phyloP scores from a whole-genome alignment of 1,140 invertebrate species.

The Glomeris maerens region DNA sequence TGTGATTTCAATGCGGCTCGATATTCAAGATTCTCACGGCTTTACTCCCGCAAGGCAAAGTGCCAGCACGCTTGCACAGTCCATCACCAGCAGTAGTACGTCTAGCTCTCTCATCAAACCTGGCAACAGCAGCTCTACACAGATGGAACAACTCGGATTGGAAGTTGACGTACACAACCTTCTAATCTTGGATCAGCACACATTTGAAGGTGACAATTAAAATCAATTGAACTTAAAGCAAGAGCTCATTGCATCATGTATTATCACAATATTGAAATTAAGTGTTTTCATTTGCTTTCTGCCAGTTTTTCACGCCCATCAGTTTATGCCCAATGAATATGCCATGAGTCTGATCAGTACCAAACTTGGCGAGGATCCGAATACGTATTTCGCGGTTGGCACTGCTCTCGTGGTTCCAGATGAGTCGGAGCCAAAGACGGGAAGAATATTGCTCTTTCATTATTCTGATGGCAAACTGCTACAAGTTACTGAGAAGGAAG shows the following conservation, averaged over 20 bases:
- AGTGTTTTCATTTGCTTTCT: conserved; percentile 14
- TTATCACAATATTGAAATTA: neutral
- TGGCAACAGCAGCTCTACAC: conserved; percentile 5
- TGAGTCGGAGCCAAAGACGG: conserved; percentile 82
- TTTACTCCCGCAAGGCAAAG: conserved; percentile 51
- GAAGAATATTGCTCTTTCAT: conserved; percentile 78
- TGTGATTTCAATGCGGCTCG: conserved; percentile 75
- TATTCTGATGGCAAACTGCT: conserved; percentile 79
- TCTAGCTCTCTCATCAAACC: conserved; percentile 24
- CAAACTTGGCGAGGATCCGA: conserved; percentile 77
- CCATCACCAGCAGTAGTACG: conserved; percentile 35
- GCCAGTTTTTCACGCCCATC: conserved; percentile 76
- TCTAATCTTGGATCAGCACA: conserved; percentile 88
- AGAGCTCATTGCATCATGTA: neutral
- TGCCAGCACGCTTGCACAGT: conserved; percentile 58
- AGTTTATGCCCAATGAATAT: conserved; percentile 75
- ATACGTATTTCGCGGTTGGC: conserved; percentile 85
- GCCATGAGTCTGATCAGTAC: conserved; percentile 78
- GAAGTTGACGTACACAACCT: conserved; percentile 88
- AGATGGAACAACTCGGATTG: conserved; percentile 38
- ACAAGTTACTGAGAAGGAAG: conserved; percentile 88
- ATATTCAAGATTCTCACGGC: conserved; percentile 56
- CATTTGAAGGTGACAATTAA: conserved; percentile 77
- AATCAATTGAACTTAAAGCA: conserved; percentile 9
- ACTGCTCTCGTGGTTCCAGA: conserved; percentile 87